Percentiles rank a stretch among this genome's conserved stretches.
These are phyloP conservation scores for Philonicus albiceps DNA, from an alignment of 2,888 invertebrate genomes.

Conservation along the genomic window DNA sequence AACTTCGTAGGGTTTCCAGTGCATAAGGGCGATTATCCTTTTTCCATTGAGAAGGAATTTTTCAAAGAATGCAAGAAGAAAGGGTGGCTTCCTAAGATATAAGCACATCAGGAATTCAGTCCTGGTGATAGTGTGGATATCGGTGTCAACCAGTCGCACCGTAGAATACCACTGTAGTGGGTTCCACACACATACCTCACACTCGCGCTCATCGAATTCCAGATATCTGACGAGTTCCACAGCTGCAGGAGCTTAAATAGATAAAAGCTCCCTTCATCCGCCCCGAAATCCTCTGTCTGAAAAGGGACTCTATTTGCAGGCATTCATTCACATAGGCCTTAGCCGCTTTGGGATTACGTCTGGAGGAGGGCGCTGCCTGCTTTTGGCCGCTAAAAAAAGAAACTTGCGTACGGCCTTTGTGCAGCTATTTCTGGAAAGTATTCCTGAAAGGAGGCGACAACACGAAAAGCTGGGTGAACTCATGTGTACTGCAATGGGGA, in stretches of 20 bases:
- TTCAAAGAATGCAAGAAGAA: background rate
- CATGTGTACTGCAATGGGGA: background rate
- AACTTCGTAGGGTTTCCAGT: background rate
- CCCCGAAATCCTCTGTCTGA: background rate
- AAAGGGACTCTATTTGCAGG: constrained; percentile 13
- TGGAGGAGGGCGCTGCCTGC: background rate
- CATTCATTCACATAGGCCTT: background rate
- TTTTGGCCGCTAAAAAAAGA: background rate
- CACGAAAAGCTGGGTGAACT: background rate
- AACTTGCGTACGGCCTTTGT: constrained; percentile 14
- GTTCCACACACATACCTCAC: background rate
- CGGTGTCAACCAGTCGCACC: background rate
- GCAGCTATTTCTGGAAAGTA: background rate
- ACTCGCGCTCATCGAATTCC: background rate
- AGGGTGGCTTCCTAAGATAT: background rate
- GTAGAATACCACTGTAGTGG: background rate
- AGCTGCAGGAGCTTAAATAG: background rate
- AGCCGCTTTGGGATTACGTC: background rate
- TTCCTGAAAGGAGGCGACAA: constrained; percentile 2
- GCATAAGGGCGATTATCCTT: background rate
- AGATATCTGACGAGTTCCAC: constrained; percentile 2
- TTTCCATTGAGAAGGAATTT: background rate
- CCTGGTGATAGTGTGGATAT: background rate
- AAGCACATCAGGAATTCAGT: background rate
- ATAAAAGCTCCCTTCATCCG: constrained; percentile 13